A percentile compares a stretch with the other conserved stretches of the same genome.
phyloP scores from a whole-genome alignment of 2,113 vertebrate genomes.

The Phyllopteryx taeniolatus region DNA sequence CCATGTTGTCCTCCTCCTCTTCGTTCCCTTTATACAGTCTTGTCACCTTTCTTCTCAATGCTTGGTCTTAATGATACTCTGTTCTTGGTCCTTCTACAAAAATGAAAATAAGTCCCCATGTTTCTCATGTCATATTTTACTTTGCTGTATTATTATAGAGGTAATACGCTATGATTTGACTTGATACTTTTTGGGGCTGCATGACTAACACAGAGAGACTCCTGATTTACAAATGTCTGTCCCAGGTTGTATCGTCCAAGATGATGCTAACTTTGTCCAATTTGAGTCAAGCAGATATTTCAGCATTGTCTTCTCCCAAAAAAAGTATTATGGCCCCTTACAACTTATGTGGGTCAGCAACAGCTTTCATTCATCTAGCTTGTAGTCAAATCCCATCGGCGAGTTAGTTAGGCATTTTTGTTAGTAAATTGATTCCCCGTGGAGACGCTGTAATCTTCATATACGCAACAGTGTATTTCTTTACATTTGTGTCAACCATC shows the following conservation, averaged over 20 bases:
- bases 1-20: too few relatives aligned
- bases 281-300: neutral
- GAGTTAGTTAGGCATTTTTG: slow-evolving; percentile 26
- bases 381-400: slow-evolving; percentile 33
- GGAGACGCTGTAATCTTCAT: slow-evolving; percentile 19
- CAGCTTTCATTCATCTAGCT: slow-evolving; percentile 40
- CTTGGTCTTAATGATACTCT: too few relatives aligned
- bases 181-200: too few relatives aligned
- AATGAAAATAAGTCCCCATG: too few relatives aligned
- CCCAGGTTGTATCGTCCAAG: neutral
- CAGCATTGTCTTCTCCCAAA: neutral
- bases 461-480: slow-evolving; percentile 17
- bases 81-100: too few relatives aligned
- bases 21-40: too few relatives aligned
- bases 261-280: neutral
- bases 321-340: neutral
- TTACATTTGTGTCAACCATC: slow-evolving; percentile 4
- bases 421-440: slow-evolving; percentile 38
- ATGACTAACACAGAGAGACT: too few relatives aligned
- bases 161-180: too few relatives aligned
- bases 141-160: too few relatives aligned
- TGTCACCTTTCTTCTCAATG: too few relatives aligned
- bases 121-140: too few relatives aligned
- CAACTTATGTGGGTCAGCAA: slow-evolving; percentile 14
- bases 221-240: neutral